phyloP scores from a whole-genome alignment of 2,888 invertebrate species.

The Belgica antarctica region DNA sequence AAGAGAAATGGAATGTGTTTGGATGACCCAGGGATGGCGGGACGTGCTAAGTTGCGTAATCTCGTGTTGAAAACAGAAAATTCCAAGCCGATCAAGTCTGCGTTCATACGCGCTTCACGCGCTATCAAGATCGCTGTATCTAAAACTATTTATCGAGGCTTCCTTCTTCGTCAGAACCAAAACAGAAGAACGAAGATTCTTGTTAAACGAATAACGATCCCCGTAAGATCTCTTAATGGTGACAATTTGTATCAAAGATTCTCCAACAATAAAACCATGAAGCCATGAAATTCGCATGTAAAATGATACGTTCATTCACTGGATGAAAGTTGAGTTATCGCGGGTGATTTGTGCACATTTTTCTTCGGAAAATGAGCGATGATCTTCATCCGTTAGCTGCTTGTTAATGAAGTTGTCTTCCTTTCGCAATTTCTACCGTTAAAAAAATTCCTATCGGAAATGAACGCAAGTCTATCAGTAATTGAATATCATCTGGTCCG shows the following conservation, averaged over 20 bases:
- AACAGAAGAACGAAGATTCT: neutral
- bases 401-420: neutral
- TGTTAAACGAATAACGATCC: neutral
- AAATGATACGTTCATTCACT: constrained; percentile 25
- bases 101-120: neutral
- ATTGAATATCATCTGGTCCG: constrained; percentile 28
- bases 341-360: constrained; percentile 30
- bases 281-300: constrained; percentile 14
- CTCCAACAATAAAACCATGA: constrained; percentile 21
- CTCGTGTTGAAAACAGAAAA: too few species aligned
- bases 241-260: constrained; percentile 42
- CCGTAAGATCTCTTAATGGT: constrained; percentile 32
- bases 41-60: too few species aligned
- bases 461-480: constrained; percentile 13
- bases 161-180: neutral
- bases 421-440: neutral
- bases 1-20: neutral
- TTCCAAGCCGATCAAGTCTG: too few species aligned
- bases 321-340: constrained; percentile 20
- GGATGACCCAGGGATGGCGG: neutral
- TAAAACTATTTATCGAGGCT: constrained; percentile 30
- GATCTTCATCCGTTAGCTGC: neutral
- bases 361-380: constrained; percentile 14
- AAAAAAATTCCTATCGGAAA: neutral
- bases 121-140: constrained; percentile 31